phyloP scores from a whole-genome alignment of 2,113 vertebrate genomes.

The Isurus oxyrinchus region DNA sequence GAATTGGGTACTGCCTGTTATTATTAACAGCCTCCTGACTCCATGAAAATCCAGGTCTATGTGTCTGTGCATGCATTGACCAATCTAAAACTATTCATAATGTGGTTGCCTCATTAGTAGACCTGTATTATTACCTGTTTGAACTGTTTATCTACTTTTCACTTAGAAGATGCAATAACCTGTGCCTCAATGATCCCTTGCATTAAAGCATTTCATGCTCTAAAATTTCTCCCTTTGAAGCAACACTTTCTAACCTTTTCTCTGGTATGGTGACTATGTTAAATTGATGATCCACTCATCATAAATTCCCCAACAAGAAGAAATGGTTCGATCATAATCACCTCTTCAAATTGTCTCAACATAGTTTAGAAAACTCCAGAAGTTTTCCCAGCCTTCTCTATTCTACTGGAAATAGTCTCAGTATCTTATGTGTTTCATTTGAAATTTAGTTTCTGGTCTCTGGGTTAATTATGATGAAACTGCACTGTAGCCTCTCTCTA shows the following conservation, averaged over 20 bases:
- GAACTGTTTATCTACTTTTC: background rate
- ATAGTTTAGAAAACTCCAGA: no score
- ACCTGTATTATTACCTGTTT: background rate
- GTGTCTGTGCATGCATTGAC: background rate
- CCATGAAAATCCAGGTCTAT: no score
- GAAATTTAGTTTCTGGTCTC: no score
- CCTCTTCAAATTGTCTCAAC: background rate
- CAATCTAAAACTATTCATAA: background rate
- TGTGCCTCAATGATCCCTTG: no score
- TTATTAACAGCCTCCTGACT: no score
- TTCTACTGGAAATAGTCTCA: background rate
- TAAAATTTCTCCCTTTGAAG: background rate
- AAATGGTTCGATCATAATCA: background rate
- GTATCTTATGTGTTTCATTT: no score
- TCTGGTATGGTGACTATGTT: background rate
- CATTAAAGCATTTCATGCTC: no score
- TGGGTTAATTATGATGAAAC: background rate
- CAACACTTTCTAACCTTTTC: background rate
- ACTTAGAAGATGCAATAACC: no score
- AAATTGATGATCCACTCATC: no score
- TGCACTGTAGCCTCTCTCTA: background rate
- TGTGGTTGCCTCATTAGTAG: background rate
- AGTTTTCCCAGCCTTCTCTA: background rate
- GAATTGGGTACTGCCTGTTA: no score
- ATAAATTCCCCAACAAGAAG: background rate